Evolutionary conservation across 2,888 invertebrate genomes (phyloP).

Genomic region (Eristalis pertinax): DNA sequence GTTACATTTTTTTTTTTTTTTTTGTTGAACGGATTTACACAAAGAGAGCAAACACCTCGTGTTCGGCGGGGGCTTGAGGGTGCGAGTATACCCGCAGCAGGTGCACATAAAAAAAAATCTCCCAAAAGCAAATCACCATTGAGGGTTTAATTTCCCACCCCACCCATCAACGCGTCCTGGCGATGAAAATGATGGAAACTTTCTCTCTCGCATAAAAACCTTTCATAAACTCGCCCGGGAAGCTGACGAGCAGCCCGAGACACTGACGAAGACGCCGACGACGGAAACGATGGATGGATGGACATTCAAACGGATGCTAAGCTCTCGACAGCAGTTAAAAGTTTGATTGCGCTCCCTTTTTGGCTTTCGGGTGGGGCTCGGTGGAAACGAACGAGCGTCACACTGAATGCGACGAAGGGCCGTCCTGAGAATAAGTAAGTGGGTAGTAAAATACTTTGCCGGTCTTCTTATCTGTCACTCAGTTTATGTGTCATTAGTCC

Average conservation of each 20-base stretch:
- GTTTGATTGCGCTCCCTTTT: conserved; percentile 45
- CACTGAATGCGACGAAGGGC: not conserved
- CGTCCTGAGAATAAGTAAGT: conserved; percentile 13
- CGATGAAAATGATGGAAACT: conserved; percentile 49
- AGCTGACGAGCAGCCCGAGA: not conserved
- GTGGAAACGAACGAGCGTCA: not conserved
- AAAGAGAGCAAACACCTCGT: conserved; percentile 2
- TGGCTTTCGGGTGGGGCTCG: not conserved
- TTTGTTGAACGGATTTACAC: conserved; percentile 22
- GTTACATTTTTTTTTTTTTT: conserved; percentile 34
- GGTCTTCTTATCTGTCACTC: conserved; percentile 60
- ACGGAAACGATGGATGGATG: not conserved
- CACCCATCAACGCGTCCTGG: conserved; percentile 7
- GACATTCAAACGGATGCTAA: conserved; percentile 27
- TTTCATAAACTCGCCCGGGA: not conserved
- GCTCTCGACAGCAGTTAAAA: conserved; percentile 52
- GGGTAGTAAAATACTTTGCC: conserved; percentile 46
- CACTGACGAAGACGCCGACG: conserved; percentile 1
- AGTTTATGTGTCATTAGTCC: conserved; percentile 69
- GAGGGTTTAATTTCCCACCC: conserved; percentile 48
- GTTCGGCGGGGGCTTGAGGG: not conserved
- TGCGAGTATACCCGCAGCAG: not conserved
- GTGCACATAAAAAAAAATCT: not conserved
- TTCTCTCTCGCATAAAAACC: conserved; percentile 56
- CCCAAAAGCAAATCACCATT: conserved; percentile 41